Base-by-base conservation (phyloP, 2,113 vertebrate genomes). In the Copsychus sechellarum region DNA sequence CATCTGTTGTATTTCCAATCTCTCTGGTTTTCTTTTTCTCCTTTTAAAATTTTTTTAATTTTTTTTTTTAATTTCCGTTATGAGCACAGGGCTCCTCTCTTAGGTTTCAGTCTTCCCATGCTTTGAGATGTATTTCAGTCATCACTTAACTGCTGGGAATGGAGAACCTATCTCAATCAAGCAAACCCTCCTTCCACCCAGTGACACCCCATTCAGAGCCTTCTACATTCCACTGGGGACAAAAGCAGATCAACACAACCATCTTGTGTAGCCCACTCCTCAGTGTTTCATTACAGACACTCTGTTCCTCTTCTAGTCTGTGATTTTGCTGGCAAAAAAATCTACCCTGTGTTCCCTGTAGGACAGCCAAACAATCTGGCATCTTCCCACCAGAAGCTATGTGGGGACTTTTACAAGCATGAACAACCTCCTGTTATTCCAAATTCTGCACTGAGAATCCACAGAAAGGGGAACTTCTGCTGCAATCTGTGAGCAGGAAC, bases 81-180 rank as follows among this genome's bases (percentile, higher is more conserved):
- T 50, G 33, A 51, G 8, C 1, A 0, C 1, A 1, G 12, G 22
- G 19, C 6, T 89, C 12, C 33, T 84, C 15, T 33, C 24, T 58
- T 42, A 36, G 23, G 4, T 86, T 81, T 80, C 58, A 48, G 24
- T 65, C 81, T 81, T 78, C 12, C 24, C 38, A 6, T 33, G 20
- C 14, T 9, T 21, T 54, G 61, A 71, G 21, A 38, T 21, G 15
- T 45, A 53, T 70, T 69, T 76, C 65, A 85, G n/a, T 19, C 21
- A 34, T 62, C 21, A 38, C 18, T 74, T 67, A 48, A 8, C 33
- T 57, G 31, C 62, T 9, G 4, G n/a, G 22, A 56, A 14, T 33
- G 28, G 20, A 83, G 19, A 57, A 22, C 13, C 31, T 40, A 31
- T 38, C 47, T 22, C 43, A 66, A 3, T 22, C 60, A n/a, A 78